A percentile compares a stretch with the other conserved stretches of the same genome.
Evolutionary conservation across 1,140 invertebrate species (phyloP).

Genomic region (Limonius californicus): DNA sequence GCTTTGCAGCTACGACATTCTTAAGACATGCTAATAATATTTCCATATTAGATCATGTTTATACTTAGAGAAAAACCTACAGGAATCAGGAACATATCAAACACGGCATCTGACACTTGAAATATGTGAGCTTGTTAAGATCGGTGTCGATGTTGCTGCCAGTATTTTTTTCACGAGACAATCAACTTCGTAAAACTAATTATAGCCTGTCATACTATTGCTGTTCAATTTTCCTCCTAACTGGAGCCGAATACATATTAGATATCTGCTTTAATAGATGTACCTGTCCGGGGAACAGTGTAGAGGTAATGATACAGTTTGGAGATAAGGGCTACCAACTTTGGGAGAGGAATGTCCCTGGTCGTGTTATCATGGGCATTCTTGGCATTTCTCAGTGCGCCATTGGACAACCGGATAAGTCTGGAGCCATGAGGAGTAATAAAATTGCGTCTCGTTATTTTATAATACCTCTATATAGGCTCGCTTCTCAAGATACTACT

Average conservation of each 20-base stretch:
- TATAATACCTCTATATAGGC: background rate
- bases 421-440: background rate
- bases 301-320: constrained; percentile 17
- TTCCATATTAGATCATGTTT: no score
- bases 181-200: constrained; percentile 8
- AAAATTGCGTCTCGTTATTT: background rate
- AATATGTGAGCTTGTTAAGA: constrained; percentile 7
- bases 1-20: no score
- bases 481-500: background rate
- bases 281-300: constrained; percentile 8
- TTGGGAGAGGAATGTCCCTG: constrained; percentile 12
- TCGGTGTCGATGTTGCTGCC: constrained; percentile 2
- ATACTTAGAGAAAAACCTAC: no score
- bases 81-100: no score
- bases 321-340: constrained; percentile 15
- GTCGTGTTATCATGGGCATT: constrained; percentile 6
- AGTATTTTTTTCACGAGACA: background rate
- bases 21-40: no score
- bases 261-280: constrained; percentile 5
- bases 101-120: background rate
- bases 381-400: constrained; percentile 6
- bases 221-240: constrained; percentile 4
- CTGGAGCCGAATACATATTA: background rate
- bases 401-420: constrained; percentile 1
- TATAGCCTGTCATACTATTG: constrained; percentile 4